phyloP scores from a whole-genome alignment of 2,888 invertebrate species.

The Thumatha senex region DNA sequence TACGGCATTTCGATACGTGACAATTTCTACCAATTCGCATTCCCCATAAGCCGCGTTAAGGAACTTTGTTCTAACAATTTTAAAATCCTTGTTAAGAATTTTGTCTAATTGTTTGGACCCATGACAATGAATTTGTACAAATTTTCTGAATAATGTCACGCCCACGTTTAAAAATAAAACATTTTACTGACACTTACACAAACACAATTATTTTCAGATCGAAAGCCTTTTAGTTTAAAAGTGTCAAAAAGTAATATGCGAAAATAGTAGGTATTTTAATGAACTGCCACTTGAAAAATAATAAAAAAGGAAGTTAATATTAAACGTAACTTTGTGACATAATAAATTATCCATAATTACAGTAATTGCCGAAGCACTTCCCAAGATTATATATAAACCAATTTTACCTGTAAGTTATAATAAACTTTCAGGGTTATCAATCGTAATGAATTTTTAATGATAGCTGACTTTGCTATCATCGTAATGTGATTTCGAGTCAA shows the following conservation, averaged over 20 bases:
- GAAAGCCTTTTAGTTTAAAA: slow-evolving; percentile 1
- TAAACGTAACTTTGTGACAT: no score
- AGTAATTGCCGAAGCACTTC: slow-evolving; percentile 10
- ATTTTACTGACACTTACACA: no score
- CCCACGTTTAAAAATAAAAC: slow-evolving; percentile 9
- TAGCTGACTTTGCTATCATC: slow-evolving; percentile 10
- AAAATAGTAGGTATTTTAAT: no score
- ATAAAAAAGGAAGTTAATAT: no score
- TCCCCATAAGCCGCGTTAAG: no score
- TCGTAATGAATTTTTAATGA: slow-evolving; percentile 28
- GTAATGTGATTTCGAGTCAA: slow-evolving; percentile 17
- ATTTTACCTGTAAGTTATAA: slow-evolving; percentile 6
- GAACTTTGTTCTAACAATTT: no score
- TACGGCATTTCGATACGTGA: no score
- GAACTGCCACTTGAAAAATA: no score
- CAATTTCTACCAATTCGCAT: no score
- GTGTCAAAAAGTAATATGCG: no score
- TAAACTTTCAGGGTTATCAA: slow-evolving; percentile 15
- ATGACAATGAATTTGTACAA: slow-evolving; percentile 14
- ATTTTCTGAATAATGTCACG: slow-evolving; percentile 18
- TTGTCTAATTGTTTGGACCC: slow-evolving; percentile 10
- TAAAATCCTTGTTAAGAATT: slow-evolving; percentile 3
- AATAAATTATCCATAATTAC: slow-evolving; percentile 15
- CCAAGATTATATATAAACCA: slow-evolving; percentile 5
- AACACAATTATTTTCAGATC: slow-evolving; percentile 22